A percentile compares a stretch with the other conserved stretches of the same genome.
Evolutionary conservation across 2,797 vertebrate species (phyloP).

Genomic region (Lycodopsis pacificus): DNA sequence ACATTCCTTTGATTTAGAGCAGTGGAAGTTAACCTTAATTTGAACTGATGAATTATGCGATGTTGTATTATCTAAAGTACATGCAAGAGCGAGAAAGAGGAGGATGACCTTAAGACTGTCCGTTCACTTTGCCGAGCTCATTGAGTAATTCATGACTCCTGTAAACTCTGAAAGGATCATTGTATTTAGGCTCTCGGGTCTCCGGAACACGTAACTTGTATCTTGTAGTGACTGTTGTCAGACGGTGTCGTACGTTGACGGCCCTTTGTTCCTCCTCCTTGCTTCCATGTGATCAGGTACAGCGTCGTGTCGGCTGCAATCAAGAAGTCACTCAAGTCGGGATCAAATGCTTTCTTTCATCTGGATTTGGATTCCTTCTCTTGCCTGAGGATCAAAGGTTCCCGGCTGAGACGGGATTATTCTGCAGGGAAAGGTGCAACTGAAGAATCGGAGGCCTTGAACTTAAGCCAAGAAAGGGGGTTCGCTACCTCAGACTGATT

Average conservation of each 20-base stretch:
- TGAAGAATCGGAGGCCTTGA: constrained; percentile 48
- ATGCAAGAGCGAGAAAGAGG: constrained; percentile 7
- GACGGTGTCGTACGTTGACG: constrained; percentile 15
- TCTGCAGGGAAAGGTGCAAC: constrained; percentile 48
- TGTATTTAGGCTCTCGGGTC: constrained; percentile 17
- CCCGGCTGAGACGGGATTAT: constrained; percentile 51
- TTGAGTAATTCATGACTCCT: constrained; percentile 35
- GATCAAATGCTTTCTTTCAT: constrained; percentile 64
- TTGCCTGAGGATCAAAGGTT: constrained; percentile 69
- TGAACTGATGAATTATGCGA: constrained; percentile 2
- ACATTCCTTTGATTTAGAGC: neutral
- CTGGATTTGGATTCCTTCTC: constrained; percentile 63
- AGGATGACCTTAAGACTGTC: constrained; percentile 27
- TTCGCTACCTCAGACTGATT: constrained; percentile 56
- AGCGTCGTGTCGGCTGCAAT: constrained; percentile 58
- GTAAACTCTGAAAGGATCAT: constrained; percentile 55
- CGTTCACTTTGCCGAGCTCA: constrained; percentile 34
- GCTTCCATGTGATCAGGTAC: constrained; percentile 42
- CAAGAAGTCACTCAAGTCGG: constrained; percentile 34
- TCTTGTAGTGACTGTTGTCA: constrained; percentile 36
- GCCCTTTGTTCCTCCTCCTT: constrained; percentile 47
- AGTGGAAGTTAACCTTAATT: constrained; percentile 1
- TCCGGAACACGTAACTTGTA: constrained; percentile 11
- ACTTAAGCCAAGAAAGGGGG: constrained; percentile 45
- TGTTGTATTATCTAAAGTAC: constrained; percentile 16